These are phyloP conservation scores for Spodoptera frugiperda DNA, from an alignment of 1,140 invertebrate species.

Conservation along the genomic window DNA sequence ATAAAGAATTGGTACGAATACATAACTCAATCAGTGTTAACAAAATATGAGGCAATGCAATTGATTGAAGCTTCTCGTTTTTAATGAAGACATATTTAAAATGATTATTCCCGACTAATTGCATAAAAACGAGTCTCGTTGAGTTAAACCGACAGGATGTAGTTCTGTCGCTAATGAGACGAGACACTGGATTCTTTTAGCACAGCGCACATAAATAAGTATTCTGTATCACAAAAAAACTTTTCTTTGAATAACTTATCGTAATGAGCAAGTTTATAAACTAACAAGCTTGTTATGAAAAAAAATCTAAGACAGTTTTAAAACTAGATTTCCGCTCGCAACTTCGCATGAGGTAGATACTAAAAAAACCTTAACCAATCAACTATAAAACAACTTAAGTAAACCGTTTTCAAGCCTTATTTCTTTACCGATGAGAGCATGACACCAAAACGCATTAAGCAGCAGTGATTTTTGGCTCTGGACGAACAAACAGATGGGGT, in stretches of 20 bases:
- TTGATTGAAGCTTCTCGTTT: neutral
- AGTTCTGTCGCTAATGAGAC: conserved; percentile 15
- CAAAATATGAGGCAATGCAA: neutral
- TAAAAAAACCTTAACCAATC: too few species aligned
- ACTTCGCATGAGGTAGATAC: too few species aligned
- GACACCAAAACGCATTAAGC: too few species aligned
- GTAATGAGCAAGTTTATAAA: neutral
- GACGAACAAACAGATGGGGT: too few species aligned
- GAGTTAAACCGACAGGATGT: conserved; percentile 33
- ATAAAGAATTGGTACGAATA: neutral
- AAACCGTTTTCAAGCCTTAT: too few species aligned
- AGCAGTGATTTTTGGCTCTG: too few species aligned
- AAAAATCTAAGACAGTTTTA: too few species aligned
- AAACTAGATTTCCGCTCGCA: too few species aligned
- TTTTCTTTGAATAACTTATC: neutral
- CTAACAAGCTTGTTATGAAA: too few species aligned
- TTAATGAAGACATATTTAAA: neutral
- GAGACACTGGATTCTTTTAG: conserved; percentile 15
- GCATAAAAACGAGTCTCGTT: neutral
- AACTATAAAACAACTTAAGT: too few species aligned
- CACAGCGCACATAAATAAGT: neutral
- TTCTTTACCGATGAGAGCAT: too few species aligned
- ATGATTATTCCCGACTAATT: neutral
- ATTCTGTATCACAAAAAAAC: conserved; percentile 9
- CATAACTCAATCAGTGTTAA: neutral